Percentiles rank a stretch among this genome's conserved stretches.
phyloP scores from a whole-genome alignment of 2,797 vertebrate species.

The Smutsia gigantea region DNA sequence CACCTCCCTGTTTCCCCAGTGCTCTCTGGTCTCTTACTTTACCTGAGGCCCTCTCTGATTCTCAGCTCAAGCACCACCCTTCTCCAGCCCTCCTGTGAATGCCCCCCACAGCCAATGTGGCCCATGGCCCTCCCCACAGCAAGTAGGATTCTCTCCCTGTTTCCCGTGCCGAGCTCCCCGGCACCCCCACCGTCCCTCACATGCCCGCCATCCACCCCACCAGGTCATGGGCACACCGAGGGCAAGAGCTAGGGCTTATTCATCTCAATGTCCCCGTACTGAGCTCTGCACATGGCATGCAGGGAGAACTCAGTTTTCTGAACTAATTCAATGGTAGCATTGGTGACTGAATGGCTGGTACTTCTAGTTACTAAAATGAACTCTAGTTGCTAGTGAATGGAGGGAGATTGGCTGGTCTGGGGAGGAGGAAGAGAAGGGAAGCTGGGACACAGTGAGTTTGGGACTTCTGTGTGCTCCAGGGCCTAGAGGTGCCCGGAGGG shows the following conservation, averaged over 20 bases:
- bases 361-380: background rate
- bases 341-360: no score
- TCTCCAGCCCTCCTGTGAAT: background rate
- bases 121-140: background rate
- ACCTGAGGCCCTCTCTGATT: no score
- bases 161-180: no score
- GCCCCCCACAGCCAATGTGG: accelerated
- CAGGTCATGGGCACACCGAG: accelerated
- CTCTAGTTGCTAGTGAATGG: background rate
- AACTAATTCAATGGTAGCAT: background rate
- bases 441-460: background rate
- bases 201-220: background rate
- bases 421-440: accelerated
- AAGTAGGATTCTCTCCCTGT: accelerated
- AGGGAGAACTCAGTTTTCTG: background rate
- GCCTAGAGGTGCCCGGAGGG: background rate
- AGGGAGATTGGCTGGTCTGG: background rate
- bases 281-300: background rate
- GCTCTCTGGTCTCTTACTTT: no score
- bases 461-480: background rate
- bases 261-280: background rate
- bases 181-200: accelerated
- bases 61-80: no score
- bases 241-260: background rate
- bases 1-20: accelerated